Evolutionary conservation across 2,113 vertebrate genomes (phyloP).

Genomic region (Sturnira hondurensis): DNA sequence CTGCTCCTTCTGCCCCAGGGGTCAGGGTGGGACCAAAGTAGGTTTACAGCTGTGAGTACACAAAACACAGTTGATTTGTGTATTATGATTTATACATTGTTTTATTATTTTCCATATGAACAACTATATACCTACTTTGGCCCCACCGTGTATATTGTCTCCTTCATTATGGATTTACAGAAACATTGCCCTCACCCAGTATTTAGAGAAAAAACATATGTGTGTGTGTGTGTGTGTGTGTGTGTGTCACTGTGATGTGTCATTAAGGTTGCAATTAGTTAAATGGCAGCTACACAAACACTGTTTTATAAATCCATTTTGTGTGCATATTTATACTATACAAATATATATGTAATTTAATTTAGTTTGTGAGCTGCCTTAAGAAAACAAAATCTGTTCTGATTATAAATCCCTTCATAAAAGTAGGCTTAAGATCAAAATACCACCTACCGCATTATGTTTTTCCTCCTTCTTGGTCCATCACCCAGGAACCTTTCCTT

Average conservation of each 20-base stretch:
- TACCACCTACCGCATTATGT: neutral
- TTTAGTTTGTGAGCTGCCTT: neutral
- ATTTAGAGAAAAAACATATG: neutral
- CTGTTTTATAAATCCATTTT: neutral
- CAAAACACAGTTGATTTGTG: neutral
- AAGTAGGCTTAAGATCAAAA: neutral
- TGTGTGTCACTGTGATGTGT: no score
- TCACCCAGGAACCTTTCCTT: neutral
- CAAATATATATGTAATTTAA: neutral
- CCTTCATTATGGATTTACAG: neutral
- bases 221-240: no score
- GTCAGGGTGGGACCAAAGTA: neutral
- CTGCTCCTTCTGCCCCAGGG: no score
- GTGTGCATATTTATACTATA: neutral
- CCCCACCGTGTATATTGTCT: neutral
- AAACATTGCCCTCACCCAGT: neutral
- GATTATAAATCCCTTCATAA: neutral
- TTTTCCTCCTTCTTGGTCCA: neutral
- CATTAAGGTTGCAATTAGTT: neutral
- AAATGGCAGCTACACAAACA: neutral
- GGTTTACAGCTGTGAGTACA: neutral
- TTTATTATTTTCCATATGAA: neutral
- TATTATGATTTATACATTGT: neutral
- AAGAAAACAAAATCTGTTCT: neutral
- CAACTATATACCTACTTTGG: neutral